Base-by-base conservation (phyloP, 53 echinoderm and acorn worm genomes). In the Echinometra lucunter region DNA sequence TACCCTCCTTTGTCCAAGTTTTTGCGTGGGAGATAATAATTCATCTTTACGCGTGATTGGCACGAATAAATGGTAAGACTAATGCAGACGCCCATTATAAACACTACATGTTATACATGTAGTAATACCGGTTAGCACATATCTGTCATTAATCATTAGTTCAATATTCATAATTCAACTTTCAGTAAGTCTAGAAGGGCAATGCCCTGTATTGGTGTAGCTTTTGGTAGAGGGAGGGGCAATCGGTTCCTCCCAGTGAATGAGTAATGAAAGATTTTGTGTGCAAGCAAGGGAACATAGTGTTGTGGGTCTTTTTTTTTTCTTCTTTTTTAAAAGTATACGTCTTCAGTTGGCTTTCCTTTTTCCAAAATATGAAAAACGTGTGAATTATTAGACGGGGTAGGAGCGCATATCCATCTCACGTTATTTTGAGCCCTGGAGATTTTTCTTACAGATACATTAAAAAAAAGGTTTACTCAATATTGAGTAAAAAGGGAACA, bases 111-210 rank as follows among this genome's bases (percentile, higher is more conserved):
- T 40, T 19, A 42, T n/a, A n/a, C n/a, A n/a, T n/a, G n/a, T n/a
- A n/a, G n/a, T n/a, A n/a, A 38, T 42, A 10, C 4, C 35, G 78
- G 37, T 42, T 78, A 5, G 75, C 40, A 18, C 40, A 38, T 37
- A 38, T 75, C 13, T 78, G 78, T 19, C 42, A 78, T 78, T 78
- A 78, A 78, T 78, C 78, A 78, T 78, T 78, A 28, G 35, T 72
- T 72, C 32, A 72, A 35, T 34, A 34, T 32, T 11, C 72, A 72
- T 34, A 72, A 15, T 28, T 32, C 35, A 72, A 34, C 40, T 19
- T 19, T 18, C 23, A 38, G 38, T 16, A 18, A 4, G 0, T 63
- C 0, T 8, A 63, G 63, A 18, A 63, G 0, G 23, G 3, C 63
- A 21, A 18, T 63, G 7, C 18, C n/a, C n/a, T 37, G 74, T 17